These are phyloP conservation scores for Catharus ustulatus DNA, from an alignment of 2,797 vertebrate species.

Conservation along the genomic window DNA sequence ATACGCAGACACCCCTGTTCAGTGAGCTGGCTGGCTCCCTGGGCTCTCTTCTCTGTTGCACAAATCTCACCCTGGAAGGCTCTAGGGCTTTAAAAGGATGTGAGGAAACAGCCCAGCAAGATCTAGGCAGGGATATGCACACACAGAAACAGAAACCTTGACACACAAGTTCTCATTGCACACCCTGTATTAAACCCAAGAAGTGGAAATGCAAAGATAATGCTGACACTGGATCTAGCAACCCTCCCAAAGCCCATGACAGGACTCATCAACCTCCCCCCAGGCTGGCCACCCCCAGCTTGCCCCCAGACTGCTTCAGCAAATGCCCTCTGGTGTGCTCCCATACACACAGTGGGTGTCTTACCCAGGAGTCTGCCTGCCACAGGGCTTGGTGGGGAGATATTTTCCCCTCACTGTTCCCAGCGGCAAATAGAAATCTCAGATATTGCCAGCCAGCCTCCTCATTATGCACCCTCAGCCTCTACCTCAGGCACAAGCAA, in stretches of 20 bases:
- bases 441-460: background rate
- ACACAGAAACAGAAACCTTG: background rate
- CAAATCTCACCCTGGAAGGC: background rate
- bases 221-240: background rate
- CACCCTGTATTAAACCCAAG: background rate
- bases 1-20: background rate
- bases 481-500: background rate
- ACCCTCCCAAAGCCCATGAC: background rate
- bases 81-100: background rate
- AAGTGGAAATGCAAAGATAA: background rate
- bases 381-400: background rate
- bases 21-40: background rate
- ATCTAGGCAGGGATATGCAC: background rate
- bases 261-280: background rate
- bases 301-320: background rate
- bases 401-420: background rate
- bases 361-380: background rate
- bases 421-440: background rate
- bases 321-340: background rate
- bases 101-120: background rate
- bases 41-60: background rate
- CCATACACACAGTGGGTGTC: accelerated
- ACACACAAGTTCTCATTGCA: background rate
- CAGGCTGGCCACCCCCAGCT: background rate
- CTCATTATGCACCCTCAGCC: background rate